Evolutionary conservation across 2,113 vertebrate species (phyloP).

Genomic region (Dissostichus mawsoni): DNA sequence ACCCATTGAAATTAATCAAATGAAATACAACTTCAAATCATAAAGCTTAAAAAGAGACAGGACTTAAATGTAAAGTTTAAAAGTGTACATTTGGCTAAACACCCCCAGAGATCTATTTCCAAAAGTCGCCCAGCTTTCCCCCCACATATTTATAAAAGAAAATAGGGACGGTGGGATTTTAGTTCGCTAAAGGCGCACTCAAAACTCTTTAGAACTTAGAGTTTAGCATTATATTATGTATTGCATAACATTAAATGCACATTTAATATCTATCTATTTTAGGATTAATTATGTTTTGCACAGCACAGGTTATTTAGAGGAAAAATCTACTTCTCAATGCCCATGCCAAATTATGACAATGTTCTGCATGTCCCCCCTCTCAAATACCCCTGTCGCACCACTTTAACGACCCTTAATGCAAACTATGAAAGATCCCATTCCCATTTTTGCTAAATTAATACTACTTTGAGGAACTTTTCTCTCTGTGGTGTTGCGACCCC

Average conservation of each 20-base stretch:
- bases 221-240: background rate
- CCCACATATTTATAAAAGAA: background rate
- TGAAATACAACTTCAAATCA: background rate
- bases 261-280: background rate
- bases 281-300: background rate
- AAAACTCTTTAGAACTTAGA: accelerated
- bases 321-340: background rate
- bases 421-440: background rate
- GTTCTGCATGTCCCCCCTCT: background rate
- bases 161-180: background rate
- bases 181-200: background rate
- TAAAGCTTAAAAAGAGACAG: background rate
- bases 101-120: background rate
- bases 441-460: no score
- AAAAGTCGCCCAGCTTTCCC: background rate
- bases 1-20: background rate
- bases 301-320: background rate
- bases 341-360: background rate
- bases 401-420: background rate
- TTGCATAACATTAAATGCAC: background rate
- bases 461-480: background rate
- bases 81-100: background rate
- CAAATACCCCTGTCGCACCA: background rate
- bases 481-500: background rate
- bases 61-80: background rate